A percentile compares a stretch with the other conserved stretches of the same genome.
phyloP scores from a whole-genome alignment of 2,797 vertebrate species.

The Simalia tracyae region DNA sequence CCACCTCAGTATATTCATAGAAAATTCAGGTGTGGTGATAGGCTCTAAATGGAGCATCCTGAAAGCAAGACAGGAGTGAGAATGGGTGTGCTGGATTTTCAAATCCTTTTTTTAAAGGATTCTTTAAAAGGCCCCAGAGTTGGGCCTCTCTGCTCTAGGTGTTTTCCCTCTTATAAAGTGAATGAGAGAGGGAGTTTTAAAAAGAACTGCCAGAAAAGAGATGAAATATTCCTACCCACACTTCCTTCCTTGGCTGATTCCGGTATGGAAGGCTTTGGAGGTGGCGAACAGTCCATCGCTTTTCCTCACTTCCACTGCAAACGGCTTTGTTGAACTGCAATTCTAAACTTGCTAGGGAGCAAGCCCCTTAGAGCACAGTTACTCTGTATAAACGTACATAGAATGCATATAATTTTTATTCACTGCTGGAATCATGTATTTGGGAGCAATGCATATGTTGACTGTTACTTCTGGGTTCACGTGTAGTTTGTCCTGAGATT shows the following conservation, averaged over 20 bases:
- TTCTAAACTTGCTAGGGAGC: background rate
- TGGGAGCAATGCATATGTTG: background rate
- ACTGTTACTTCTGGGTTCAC: background rate
- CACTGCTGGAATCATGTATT: background rate
- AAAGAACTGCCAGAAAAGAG: background rate
- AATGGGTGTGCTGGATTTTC: background rate
- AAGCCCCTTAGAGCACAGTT: background rate
- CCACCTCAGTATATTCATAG: background rate
- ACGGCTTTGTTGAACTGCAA: background rate
- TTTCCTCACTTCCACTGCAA: background rate
- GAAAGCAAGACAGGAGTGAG: no score
- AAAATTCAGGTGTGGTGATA: background rate
- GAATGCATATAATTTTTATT: background rate
- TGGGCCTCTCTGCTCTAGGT: background rate
- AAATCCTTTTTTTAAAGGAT: no score
- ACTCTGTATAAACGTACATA: background rate
- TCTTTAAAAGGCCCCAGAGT: background rate
- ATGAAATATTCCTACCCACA: background rate
- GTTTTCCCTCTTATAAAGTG: background rate
- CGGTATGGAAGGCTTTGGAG: background rate
- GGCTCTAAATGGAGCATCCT: background rate
- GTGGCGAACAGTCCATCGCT: background rate
- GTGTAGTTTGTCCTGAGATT: background rate
- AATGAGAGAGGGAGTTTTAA: background rate
- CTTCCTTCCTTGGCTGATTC: background rate